Base-by-base conservation (phyloP, 2,888 invertebrate species). In the Drosophila mettleri region DNA sequence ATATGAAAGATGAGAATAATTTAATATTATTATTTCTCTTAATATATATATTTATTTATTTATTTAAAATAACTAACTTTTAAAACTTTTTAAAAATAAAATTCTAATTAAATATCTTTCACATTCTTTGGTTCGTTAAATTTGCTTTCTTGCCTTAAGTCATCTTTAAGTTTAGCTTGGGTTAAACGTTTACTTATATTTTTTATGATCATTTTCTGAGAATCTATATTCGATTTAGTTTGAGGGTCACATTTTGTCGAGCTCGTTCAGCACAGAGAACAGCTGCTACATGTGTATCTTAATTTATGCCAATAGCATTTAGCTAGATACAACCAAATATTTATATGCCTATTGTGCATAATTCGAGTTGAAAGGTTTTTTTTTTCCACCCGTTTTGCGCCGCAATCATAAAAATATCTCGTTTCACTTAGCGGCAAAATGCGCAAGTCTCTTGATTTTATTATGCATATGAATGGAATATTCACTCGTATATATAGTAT, bases 301-400 rank as follows among this genome's bases (percentile, higher is more conserved):
- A 61, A 75, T 70, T 52, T 70, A 70, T 61, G 60, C 57, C 60
- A 59, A 55, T 31, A 63, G 12, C 41, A 38, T 53, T 74, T 57
- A 41, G 24, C 52, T 38, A 55, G 63, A 83, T 80, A 80, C 80
- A 67, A 22, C 62, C 61, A 49, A 45, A 70, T 80, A 77, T 81
- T 80, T 77, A 76, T 80, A 66, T 65, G 52, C 52, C 55, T 52
- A 74, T 80, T 86, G 65, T 76, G 76, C 63, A 83, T 73, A 69
- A 74, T 57, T 67, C 38, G 31, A 71, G 66, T 64, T 77, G 69
- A 86, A 80, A 76, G 67, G 61, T 34, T 74, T 72, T 39, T 46
- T 0, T 18, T 10, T 48, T 10, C 2, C 31, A 24, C 3, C 24
- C 20, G 2, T 41, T 20, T 20, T 62, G 49, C 54, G 29, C 16